phyloP scores from a whole-genome alignment of 2,888 invertebrate species.

The Sepioteuthis lessoniana region DNA sequence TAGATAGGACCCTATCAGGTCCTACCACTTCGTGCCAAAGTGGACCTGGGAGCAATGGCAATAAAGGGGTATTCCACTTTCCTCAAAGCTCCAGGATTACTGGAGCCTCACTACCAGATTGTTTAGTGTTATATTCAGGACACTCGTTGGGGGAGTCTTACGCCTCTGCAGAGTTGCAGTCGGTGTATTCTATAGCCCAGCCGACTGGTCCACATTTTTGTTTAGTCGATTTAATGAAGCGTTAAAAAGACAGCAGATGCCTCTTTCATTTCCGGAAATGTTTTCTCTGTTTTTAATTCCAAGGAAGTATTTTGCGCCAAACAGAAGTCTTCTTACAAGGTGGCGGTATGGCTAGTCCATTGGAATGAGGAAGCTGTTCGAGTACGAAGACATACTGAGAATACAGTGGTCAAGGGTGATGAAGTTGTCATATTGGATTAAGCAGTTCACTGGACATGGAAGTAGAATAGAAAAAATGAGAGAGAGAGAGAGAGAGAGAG shows the following conservation, averaged over 20 bases:
- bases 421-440: constrained; percentile 6
- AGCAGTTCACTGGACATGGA: neutral
- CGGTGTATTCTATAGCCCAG: no score
- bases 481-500: neutral
- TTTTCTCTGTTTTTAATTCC: neutral
- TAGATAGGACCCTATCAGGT: no score
- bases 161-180: no score
- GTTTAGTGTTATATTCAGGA: no score
- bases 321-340: neutral
- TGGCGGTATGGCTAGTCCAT: neutral
- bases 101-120: no score
- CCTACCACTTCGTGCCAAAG: no score
- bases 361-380: neutral
- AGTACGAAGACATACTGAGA: neutral
- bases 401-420: neutral
- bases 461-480: neutral
- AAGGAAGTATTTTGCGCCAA: neutral
- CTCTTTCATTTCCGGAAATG: neutral
- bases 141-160: no score
- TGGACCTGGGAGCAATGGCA: no score
- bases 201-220: no score
- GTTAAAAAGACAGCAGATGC: no score
- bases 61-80: no score
- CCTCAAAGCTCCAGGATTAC: no score
- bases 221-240: neutral